Evolutionary conservation across 2,797 vertebrate species (phyloP), one percentile per base, ranked within the genome.

Genomic region (Megaceryle alcyon): DNA sequence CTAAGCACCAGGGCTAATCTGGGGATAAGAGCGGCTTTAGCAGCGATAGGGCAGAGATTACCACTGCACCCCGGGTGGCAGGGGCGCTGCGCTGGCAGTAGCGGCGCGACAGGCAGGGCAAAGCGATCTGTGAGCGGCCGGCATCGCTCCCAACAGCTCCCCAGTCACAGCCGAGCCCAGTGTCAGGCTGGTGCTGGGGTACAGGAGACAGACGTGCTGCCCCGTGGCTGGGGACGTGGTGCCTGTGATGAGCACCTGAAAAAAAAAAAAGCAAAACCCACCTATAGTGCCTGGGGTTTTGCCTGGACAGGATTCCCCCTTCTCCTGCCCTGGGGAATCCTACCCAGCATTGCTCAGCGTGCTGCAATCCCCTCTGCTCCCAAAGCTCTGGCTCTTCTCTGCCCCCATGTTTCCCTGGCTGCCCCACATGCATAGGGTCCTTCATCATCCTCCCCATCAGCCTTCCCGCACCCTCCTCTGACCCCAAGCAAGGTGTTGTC

Each of bases 41-140:
- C 90, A 95, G 87, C 59, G 71, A 96, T 82, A 88, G 91, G 92
- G 93, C 88, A 68, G 76, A 8, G 94, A 91, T 91, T 61, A 95
- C 3, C 0, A 22, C n/a, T 4, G 4, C 44, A 43, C 91, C 37
- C 72, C 3, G 44, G 80, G 87, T 0, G 77, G 33, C 3, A 57
- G 75, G 82, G 82, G 83, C 9, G 11, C 23, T 22, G 9, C 0
- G n/a, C 12, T 68, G 90, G 93, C 93, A 53, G 48, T 1, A 9
- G 9, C 29, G 2, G 83, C 65, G 19, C 10, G 26, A 12, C 41
- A 15, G 21, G 9, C 5, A 1, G 21, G 49, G 75, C 48, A 5
- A 14, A 31, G 65, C 19, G 4, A 81, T 39, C 80, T 29, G 23
- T 0, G 0, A 73, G 37, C 0, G 15, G 43, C 9, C 18, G 4